Percentiles rank a stretch among this genome's conserved stretches.
These are phyloP conservation scores for Alloplasta piceator DNA, from an alignment of 2,888 invertebrate genomes.

Conservation along the genomic window DNA sequence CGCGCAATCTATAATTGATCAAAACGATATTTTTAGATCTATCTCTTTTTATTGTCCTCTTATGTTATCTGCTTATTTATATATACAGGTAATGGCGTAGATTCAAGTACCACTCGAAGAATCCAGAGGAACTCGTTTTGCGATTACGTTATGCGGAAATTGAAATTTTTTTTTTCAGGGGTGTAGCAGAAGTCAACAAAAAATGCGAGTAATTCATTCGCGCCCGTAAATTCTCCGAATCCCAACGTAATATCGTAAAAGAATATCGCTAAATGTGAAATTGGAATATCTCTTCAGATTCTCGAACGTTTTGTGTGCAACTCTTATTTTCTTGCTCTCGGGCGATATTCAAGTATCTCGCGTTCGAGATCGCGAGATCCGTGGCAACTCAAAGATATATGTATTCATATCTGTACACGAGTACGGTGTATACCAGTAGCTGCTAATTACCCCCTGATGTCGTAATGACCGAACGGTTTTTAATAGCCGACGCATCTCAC, in stretches of 20 bases:
- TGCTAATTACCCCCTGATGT: constrained; percentile 51
- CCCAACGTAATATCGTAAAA: constrained; percentile 10
- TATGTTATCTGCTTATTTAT: constrained; percentile 5
- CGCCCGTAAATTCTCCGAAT: constrained; percentile 20
- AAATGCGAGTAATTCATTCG: constrained; percentile 12
- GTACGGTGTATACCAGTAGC: constrained; percentile 30
- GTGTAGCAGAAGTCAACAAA: too few species aligned
- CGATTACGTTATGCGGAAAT: constrained; percentile 31
- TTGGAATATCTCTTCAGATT: constrained; percentile 1
- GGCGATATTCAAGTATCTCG: constrained; percentile 27
- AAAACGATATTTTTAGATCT: too few species aligned
- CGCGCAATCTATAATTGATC: too few species aligned
- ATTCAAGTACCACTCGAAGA: constrained; percentile 21
- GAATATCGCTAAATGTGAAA: background rate
- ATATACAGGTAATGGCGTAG: background rate
- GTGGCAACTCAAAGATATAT: constrained; percentile 11
- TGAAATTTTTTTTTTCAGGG: too few species aligned
- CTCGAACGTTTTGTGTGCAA: constrained; percentile 10
- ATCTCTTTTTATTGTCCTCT: background rate
- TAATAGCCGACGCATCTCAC: constrained; percentile 48
- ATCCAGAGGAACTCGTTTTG: constrained; percentile 43
- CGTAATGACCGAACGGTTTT: constrained; percentile 59
- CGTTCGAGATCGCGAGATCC: constrained; percentile 16
- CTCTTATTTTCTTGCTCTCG: background rate
- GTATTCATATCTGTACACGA: too few species aligned